A percentile compares a stretch with the other conserved stretches of the same genome.
phyloP scores from a whole-genome alignment of 2,888 invertebrate genomes.

The Hydroisotoma schaefferi region DNA sequence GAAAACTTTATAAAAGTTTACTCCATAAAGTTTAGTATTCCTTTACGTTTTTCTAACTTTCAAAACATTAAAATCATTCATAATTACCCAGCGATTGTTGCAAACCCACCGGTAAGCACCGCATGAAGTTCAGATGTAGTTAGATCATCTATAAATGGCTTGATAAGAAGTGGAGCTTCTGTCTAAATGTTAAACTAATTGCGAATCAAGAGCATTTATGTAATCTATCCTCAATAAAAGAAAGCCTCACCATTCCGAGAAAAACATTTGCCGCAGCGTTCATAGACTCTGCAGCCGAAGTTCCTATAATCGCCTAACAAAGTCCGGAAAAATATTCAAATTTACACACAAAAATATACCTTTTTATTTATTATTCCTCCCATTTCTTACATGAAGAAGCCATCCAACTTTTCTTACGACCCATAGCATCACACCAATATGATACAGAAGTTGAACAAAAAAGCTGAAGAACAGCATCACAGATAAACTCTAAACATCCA shows the following conservation, averaged over 20 bases:
- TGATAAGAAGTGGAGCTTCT: constrained; percentile 83
- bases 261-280: constrained; percentile 92
- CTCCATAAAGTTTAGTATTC: no score
- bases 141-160: constrained; percentile 77
- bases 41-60: no score
- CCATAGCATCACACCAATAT: constrained; percentile 82
- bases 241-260: constrained; percentile 71
- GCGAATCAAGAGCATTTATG: no score
- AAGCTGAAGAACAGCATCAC: constrained; percentile 94
- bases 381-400: constrained; percentile 52
- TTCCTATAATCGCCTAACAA: constrained; percentile 61
- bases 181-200: constrained; percentile 57
- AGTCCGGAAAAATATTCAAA: neutral
- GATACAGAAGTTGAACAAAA: constrained; percentile 82
- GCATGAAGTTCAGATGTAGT: constrained; percentile 83
- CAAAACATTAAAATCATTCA: no score
- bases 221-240: no score
- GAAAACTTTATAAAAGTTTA: no score
- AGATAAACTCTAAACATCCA: constrained; percentile 65
- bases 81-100: no score
- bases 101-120: no score
- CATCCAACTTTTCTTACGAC: constrained; percentile 58
- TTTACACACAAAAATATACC: no score
- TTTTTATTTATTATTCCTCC: no score
- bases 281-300: constrained; percentile 92